Percentiles rank a stretch among this genome's conserved stretches.
Evolutionary conservation across 2,797 vertebrate genomes (phyloP).

Genomic region (Notoglanidium macrostoma): DNA sequence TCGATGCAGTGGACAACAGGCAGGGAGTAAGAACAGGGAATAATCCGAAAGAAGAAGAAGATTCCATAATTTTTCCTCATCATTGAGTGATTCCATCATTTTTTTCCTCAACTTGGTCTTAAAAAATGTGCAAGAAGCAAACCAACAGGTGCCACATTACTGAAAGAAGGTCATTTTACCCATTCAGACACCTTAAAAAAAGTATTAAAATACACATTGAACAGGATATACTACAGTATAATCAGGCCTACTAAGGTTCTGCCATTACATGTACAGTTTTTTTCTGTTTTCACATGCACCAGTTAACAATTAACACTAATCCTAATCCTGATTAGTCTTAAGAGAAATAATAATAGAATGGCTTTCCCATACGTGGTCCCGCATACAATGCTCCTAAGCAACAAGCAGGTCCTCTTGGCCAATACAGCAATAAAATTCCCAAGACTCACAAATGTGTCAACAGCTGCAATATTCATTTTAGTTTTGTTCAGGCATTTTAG

Average conservation of each 20-base stretch:
- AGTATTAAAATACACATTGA: slow-evolving; percentile 3
- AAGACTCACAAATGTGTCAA: slow-evolving; percentile 24
- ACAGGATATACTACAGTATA: background rate
- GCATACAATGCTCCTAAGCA: slow-evolving; percentile 17
- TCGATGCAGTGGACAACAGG: too few species aligned
- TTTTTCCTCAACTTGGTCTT: too few species aligned
- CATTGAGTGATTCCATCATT: too few species aligned
- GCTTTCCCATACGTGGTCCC: background rate
- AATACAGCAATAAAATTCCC: slow-evolving; percentile 35
- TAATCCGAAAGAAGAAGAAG: too few species aligned
- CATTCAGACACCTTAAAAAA: background rate
- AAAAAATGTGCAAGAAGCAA: background rate
- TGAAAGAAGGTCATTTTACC: background rate
- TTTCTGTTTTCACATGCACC: slow-evolving; percentile 5
- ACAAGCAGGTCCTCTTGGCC: slow-evolving; percentile 16
- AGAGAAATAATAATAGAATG: slow-evolving; percentile 7
- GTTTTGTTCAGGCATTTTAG: slow-evolving; percentile 23
- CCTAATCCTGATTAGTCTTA: slow-evolving; percentile 14
- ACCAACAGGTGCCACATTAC: background rate
- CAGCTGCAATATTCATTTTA: slow-evolving; percentile 46
- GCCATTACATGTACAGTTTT: background rate
- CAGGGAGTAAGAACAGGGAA: too few species aligned
- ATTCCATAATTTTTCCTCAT: too few species aligned
- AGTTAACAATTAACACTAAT: background rate
- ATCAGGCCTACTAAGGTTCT: background rate